phyloP scores from a whole-genome alignment of 2,888 invertebrate species.

The Leucophenga maculata region DNA sequence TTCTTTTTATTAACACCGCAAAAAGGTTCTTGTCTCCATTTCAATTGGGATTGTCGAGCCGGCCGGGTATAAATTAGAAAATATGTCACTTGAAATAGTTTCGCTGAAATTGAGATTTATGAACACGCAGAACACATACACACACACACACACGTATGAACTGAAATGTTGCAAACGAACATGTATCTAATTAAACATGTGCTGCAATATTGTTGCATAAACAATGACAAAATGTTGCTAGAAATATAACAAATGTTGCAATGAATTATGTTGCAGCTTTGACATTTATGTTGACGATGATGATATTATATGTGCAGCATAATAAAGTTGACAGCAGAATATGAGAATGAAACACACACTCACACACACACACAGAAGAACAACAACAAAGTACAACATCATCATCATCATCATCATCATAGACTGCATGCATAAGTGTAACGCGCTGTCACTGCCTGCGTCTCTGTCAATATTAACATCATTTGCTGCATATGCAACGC shows the following conservation, averaged over 20 bases:
- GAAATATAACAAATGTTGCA: no score
- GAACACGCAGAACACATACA: neutral
- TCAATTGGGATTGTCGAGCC: slow-evolving; percentile 8
- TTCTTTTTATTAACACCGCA: slow-evolving; percentile 29
- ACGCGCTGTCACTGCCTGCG: neutral
- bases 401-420: neutral
- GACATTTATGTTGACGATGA: neutral
- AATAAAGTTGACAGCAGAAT: neutral
- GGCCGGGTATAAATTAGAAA: slow-evolving; percentile 13
- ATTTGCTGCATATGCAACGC: neutral
- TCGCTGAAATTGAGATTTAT: no score
- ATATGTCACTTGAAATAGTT: neutral
- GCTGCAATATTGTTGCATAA: no score
- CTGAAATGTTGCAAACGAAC: neutral
- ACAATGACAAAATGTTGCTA: no score
- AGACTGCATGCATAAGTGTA: neutral
- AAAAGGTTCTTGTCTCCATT: neutral
- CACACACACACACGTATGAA: no score
- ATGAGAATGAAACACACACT: slow-evolving; percentile 21
- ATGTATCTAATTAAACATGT: neutral
- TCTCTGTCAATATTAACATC: slow-evolving; percentile 13
- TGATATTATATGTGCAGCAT: neutral
- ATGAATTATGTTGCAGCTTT: neutral
- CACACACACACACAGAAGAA: neutral
- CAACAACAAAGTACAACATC: slow-evolving; percentile 12